Percentiles rank a stretch among this genome's conserved stretches.
Evolutionary conservation across 2,113 vertebrate species (phyloP).

Genomic region (Saimiri boliviensis): DNA sequence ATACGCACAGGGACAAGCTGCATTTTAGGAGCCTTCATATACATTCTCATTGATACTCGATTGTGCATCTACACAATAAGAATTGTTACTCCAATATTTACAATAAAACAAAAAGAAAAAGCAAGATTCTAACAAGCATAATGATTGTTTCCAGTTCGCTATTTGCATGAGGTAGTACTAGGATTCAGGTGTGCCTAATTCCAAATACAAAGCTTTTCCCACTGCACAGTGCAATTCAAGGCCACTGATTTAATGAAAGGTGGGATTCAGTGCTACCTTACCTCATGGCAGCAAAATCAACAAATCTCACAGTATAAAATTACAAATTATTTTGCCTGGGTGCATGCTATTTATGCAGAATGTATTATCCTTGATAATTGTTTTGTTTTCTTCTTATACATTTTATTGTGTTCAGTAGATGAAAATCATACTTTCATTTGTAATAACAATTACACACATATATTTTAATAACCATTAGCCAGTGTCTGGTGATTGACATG

Average conservation of each 20-base stretch:
- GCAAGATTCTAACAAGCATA: neutral
- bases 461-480: neutral
- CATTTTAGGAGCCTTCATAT: neutral
- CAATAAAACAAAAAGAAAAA: neutral
- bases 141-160: neutral
- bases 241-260: neutral
- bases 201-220: neutral
- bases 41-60: neutral
- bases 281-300: neutral
- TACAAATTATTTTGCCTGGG: slow-evolving; percentile 41
- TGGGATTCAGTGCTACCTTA: neutral
- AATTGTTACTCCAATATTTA: neutral
- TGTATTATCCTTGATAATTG: neutral
- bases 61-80: neutral
- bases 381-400: neutral
- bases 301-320: slow-evolving; percentile 38
- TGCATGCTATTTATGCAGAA: neutral
- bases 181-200: neutral
- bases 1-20: neutral
- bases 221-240: neutral
- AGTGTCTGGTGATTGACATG: neutral
- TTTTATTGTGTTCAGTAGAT: neutral
- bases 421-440: neutral
- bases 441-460: neutral
- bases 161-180: neutral